Base-by-base conservation (phyloP, 92 coral and sea anemone genomes). In the Ricordea florida region DNA sequence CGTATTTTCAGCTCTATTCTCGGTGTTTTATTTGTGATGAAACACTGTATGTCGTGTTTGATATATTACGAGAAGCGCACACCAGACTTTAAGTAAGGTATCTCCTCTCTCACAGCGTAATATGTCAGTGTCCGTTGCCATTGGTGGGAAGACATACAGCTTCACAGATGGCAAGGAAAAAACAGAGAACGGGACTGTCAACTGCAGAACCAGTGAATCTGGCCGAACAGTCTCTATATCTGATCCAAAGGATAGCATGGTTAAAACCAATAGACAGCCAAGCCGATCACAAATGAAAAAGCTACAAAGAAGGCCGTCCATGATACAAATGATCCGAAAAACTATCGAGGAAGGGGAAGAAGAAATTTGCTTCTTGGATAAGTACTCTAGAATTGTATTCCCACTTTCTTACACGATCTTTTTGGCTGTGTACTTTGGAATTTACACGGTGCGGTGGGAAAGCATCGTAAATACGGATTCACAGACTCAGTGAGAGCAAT, bases 311-410 rank as follows among this genome's bases (percentile, higher is more conserved):
- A 52, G 79, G 9, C 74, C 83, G 0, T 87, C 92, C 0, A 80
- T 87, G 53, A 85, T 85, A 58, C 82, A 84, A 38, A 74, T 87
- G 43, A 66, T 91, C 38, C 79, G 83, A 28, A 83, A 69, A 47
- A 65, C 84, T 22, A 66, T 89, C 17, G 91, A 89, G 28, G 61
- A 82, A 20, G 80, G 83, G 2, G 92, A 91, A 66, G 87, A 88
- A 4, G 97, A 91, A 0, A 87, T 91, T 25, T 83, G 84, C 8
- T 81, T 76, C 10, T 48, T 91, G 74, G 97, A 91, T 62, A 79
- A 79, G 24, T 91, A 87, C 32, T 87, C 93, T 2, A 84, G 97
- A 7, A 37, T 91, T 14, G 53, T 91, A 0, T 91, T 91, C 27
- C 97, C 97, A 2, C 46, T 87, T 18, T 81, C 79, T 0, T 91